A percentile compares a stretch with the other conserved stretches of the same genome.
phyloP scores from a whole-genome alignment of 2,888 invertebrate genomes.

The Pyrgus malvae region DNA sequence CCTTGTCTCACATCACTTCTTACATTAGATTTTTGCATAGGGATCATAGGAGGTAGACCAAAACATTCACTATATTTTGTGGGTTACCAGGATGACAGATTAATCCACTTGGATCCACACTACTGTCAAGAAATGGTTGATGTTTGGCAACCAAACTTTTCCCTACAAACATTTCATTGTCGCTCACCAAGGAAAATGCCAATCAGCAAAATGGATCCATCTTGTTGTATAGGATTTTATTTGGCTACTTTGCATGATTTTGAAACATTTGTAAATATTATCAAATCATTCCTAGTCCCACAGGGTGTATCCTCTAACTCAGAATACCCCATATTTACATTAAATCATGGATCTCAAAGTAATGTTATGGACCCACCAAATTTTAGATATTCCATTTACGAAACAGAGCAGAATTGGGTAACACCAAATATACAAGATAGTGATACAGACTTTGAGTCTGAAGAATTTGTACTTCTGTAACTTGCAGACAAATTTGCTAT shows the following conservation, averaged over 20 bases:
- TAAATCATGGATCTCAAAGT: conserved; percentile 87
- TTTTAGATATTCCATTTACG: conserved; percentile 78
- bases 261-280: conserved; percentile 86
- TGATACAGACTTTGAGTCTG: conserved; percentile 86
- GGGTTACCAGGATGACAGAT: conserved; percentile 95
- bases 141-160: conserved; percentile 89
- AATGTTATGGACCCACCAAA: conserved; percentile 82
- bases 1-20: conserved; percentile 91
- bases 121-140: conserved; percentile 96
- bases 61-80: conserved; percentile 96
- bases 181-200: conserved; percentile 92
- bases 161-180: conserved; percentile 91
- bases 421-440: conserved; percentile 75
- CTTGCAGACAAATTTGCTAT: background rate
- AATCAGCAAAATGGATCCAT: conserved; percentile 94
- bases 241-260: conserved; percentile 89
- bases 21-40: conserved; percentile 91
- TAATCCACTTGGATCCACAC: conserved; percentile 97
- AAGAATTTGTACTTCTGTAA: conserved; percentile 87
- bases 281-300: conserved; percentile 81
- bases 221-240: conserved; percentile 95
- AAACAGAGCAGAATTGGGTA: conserved; percentile 77
- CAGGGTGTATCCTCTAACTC: conserved; percentile 71
- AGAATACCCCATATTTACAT: conserved; percentile 92
- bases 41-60: conserved; percentile 96